These are phyloP conservation scores for Cynocephalus volans DNA, from an alignment of 2,113 vertebrate species.

Conservation along the genomic window DNA sequence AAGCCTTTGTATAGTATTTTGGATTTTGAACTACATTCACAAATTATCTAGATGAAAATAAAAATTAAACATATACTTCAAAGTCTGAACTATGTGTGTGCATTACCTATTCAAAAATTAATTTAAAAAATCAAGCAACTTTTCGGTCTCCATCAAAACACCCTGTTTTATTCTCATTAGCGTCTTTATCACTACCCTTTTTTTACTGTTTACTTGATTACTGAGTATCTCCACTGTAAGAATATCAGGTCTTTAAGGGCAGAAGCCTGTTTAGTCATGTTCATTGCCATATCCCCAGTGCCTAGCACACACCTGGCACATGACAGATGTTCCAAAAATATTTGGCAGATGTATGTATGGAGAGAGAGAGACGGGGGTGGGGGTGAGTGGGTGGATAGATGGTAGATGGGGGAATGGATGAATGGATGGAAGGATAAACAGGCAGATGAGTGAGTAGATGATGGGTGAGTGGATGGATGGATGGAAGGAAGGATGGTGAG, in stretches of 20 bases:
- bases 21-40: not conserved
- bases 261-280: not conserved
- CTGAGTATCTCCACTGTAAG: not conserved
- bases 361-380: not conserved
- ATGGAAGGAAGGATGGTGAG: no score
- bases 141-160: not conserved
- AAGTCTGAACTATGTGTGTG: not conserved
- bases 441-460: not conserved
- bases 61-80: not conserved
- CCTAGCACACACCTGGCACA: not conserved
- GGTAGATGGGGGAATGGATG: no score
- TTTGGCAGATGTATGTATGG: not conserved
- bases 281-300: not conserved
- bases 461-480: not conserved
- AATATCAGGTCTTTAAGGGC: not conserved
- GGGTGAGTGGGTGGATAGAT: not conserved
- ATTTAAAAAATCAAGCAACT: not conserved
- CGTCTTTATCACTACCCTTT: not conserved
- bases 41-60: not conserved
- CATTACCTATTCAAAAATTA: not conserved
- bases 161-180: not conserved
- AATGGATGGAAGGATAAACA: not conserved
- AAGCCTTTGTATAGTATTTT: not conserved
- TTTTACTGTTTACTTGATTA: not conserved
- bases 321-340: not conserved